Evolutionary conservation across 2,888 invertebrate species (phyloP).

Genomic region (Mythimna lalbum): DNA sequence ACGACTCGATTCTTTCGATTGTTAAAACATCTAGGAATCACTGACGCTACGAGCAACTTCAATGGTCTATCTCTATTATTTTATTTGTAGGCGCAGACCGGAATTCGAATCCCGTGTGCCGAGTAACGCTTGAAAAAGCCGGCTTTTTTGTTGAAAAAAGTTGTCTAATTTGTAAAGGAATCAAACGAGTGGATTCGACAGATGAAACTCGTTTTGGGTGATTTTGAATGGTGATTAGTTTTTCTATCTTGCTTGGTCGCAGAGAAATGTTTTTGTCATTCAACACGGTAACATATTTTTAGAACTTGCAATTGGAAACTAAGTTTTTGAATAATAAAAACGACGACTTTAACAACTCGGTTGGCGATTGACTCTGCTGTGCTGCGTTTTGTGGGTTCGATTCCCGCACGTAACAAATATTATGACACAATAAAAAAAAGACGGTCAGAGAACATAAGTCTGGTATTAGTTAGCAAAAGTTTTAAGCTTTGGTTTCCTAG

Average conservation of each 20-base stretch:
- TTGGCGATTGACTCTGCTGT: too few species aligned
- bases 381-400: too few species aligned
- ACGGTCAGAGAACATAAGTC: too few species aligned
- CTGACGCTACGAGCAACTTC: conserved; percentile 4
- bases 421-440: too few species aligned
- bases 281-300: not conserved
- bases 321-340: too few species aligned
- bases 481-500: too few species aligned
- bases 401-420: too few species aligned
- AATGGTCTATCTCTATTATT: conserved; percentile 48
- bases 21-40: too few species aligned
- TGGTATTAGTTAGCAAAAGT: too few species aligned
- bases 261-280: too few species aligned
- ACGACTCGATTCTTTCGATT: too few species aligned
- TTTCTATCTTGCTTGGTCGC: not conserved
- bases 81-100: conserved; percentile 53
- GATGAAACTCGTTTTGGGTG: conserved; percentile 24
- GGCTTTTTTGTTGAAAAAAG: conserved; percentile 40
- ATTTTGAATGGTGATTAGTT: conserved; percentile 33
- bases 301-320: not conserved
- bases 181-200: conserved; percentile 28
- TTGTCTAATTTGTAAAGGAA: conserved; percentile 46
- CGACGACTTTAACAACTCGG: too few species aligned
- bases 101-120: conserved; percentile 23
- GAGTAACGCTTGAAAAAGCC: conserved; percentile 32